These are phyloP conservation scores for Pithys albifrons DNA, from an alignment of 2,113 vertebrate genomes.

Conservation along the genomic window DNA sequence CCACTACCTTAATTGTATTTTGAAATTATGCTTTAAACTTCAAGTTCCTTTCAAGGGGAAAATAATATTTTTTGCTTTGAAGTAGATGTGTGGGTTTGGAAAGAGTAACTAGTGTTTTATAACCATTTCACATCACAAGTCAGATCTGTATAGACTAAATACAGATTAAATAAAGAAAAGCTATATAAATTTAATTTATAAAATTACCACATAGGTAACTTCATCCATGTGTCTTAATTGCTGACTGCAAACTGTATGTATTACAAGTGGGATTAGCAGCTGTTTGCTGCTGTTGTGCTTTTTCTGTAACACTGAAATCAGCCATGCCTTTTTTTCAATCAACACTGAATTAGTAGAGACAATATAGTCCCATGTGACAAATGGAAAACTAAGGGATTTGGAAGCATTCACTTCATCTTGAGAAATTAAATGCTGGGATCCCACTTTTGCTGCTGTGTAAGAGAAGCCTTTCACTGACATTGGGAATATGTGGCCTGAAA, in stretches of 20 bases:
- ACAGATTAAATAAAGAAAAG: background rate
- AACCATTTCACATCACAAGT: background rate
- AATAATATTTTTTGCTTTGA: background rate
- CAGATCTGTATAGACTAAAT: background rate
- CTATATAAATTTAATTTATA: background rate
- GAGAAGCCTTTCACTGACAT: background rate
- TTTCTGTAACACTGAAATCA: background rate
- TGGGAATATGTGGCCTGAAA: background rate
- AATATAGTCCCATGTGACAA: background rate
- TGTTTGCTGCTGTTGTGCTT: background rate
- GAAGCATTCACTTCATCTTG: background rate
- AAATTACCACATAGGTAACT: background rate
- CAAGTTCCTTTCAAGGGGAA: background rate
- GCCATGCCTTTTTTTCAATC: background rate
- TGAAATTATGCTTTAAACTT: background rate
- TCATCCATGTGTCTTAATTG: background rate
- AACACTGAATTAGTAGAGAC: background rate
- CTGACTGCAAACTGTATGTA: background rate
- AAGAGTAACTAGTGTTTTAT: background rate
- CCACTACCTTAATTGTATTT: background rate
- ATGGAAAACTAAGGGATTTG: background rate
- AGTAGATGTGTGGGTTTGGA: background rate
- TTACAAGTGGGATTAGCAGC: background rate
- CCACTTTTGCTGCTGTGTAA: background rate
- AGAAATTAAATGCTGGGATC: background rate